These are phyloP conservation scores for Nomada flava DNA, from an alignment of 2,888 invertebrate species.

Conservation along the genomic window DNA sequence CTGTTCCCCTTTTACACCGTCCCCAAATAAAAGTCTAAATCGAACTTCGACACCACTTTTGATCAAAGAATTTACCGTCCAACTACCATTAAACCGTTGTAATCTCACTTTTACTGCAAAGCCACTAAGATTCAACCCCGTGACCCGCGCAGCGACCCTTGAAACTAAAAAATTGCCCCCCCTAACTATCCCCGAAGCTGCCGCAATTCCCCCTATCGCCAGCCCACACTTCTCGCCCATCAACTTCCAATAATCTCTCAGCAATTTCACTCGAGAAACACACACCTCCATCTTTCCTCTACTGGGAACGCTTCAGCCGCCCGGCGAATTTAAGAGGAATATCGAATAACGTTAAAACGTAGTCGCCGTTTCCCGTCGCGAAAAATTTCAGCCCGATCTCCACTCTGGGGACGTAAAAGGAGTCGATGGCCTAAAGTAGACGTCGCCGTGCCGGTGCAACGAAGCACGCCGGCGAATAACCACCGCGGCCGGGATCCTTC, in stretches of 20 bases:
- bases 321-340: conserved; percentile 12
- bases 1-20: too few species aligned
- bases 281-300: background rate
- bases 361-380: conserved; percentile 11
- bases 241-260: background rate
- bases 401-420: conserved; percentile 15
- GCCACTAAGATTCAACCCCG: too few species aligned
- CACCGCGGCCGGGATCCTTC: conserved; percentile 8
- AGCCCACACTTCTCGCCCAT: background rate
- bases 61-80: too few species aligned
- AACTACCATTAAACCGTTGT: too few species aligned
- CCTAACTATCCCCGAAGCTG: background rate
- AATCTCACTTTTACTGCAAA: too few species aligned
- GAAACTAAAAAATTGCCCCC: background rate
- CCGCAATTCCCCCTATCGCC: background rate
- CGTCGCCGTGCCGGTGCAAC: conserved; percentile 6
- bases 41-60: too few species aligned
- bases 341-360: conserved; percentile 27
- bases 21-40: too few species aligned
- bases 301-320: background rate
- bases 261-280: conserved; percentile 4
- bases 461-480: conserved; percentile 26
- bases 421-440: conserved; percentile 10
- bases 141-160: background rate
- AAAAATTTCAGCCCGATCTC: conserved; percentile 33